Base-by-base conservation (phyloP, 2,797 vertebrate genomes). In the Falco peregrinus region DNA sequence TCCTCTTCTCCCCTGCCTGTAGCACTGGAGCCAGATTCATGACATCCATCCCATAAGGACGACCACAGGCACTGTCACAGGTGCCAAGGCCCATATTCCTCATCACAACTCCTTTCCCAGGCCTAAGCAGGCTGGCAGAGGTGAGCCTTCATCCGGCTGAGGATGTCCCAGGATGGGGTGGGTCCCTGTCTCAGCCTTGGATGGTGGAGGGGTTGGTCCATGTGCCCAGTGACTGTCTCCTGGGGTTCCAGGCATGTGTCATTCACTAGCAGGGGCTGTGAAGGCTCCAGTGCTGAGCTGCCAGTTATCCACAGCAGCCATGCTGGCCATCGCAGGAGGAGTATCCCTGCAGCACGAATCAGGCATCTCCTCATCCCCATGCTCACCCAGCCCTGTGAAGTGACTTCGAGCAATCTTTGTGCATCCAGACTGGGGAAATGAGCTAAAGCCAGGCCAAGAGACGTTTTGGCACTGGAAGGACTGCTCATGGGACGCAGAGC, bases 361-460 rank as follows among this genome's bases (percentile, higher is more conserved):
- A 4, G 16, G 22, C 20, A 10, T 26, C 50, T 87, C 41, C 37
- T 90, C 57, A 48, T 35, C 43, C 47, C 54, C 48, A 3, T 37
- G 54, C 54, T 82, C 63, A 76, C 11, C 5, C 19, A 9, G 24
- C 11, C 33, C 33, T 60, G 24, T 31, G 51, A 69, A 93, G 64
- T 43, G 71, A 48, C 25, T 90, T 78, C 2, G 33, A 50, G 73
- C 43, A 41, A 26, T 16, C 20, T 84, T 73, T 67, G 41, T 69
- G 57, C 61, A 14, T 43, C 61, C 82, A 71, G 41, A 70, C 57
- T 15, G 25, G 37, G 29, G 24, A 80, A 71, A 61, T 19, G 47
- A 87, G 48, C 43, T 0, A 0, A 61, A 73, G 48, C 15, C 20
- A 47, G 31, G 21, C 28, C 0, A 0, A 45, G 19, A 26, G 35